Evolutionary conservation across 2,888 invertebrate species (phyloP), one percentile per base, ranked within the genome.

Genomic region (Stenolophus ochropezus): DNA sequence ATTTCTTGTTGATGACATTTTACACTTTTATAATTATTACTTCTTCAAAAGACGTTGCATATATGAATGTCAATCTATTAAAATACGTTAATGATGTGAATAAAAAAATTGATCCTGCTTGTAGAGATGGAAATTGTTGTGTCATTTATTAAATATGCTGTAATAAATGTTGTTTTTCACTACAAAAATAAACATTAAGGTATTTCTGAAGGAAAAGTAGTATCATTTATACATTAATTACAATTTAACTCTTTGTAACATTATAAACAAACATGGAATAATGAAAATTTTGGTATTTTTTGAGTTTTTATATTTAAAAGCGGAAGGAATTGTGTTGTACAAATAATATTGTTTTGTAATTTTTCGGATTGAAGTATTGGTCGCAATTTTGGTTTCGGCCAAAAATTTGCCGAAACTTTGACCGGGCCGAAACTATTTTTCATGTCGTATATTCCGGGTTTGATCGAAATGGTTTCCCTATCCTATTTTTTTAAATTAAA

Each of bases 1-100:
- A 78, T 87, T 86, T 33, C 84, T 84, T 16, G 87, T 87, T 4
- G 88, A 88, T 61, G 85, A 83, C 87, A 87, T 88, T 83, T 83
- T 82, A 2, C 58, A 33, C 76, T 53, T 65, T 8, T 53, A 65
- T 47, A 33, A 42, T 11, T 21, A n/a, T 73, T 71, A 18, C 71
- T 6, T 21, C 16, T 33, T 33, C 27, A 69, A 27, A 33, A 69
- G 27, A 27, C 27, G 65, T 33, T 18, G 6, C 27, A 33, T 27
- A 8, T 16, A 69, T 33, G 14, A 33, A 69, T 47, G 49, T 49
- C 49, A 69, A 69, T 69, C 14, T 11, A 33, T 69, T 18, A 18
- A 33, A 69, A 16, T 61, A 69, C 18, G 16, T 47, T 47, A 49
- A 49, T 73, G 73, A 73, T 49, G 49, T 23, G 6, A 49, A 49